Evolutionary conservation across 2,113 vertebrate genomes (phyloP), one percentile per base, ranked within the genome.

Genomic region (Epinephelus lanceolatus): DNA sequence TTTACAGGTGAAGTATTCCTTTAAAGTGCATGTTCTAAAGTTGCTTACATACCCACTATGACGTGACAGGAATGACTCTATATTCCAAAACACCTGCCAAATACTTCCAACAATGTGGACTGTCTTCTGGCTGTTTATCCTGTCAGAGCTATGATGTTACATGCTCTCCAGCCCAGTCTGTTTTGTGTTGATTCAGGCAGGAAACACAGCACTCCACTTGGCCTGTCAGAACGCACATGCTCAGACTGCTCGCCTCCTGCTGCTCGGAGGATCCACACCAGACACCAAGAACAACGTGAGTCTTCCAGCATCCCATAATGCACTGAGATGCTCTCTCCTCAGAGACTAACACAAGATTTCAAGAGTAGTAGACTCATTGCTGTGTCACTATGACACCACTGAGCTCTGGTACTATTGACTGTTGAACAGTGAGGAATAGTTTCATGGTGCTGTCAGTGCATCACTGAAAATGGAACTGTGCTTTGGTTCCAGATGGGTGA

Each of bases 201-300:
- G 97, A 87, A 97, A 97, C 95, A 97, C 96, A 9, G 94, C 97
- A 45, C 96, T 99, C 80, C 97, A 99, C 90, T 93, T 99, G 94
- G 96, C 97, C 47, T 97, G 97, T 94, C 97, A 98, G 93, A 99
- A 99, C 18, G 97, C 96, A 89, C 97, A 97, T 66, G 94, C 95
- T 80, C 96, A 97, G 92, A 97, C 96, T 3, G 94, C 96, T 6
- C 96, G 95, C 5, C 81, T 97, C 57, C 92, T 99, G 71, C 93
- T 99, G 84, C 96, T 97, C 47, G 97, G 95, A 56, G 97, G 97
- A 68, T 95, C 96, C 84, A 95, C 92, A 7, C 95, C 97, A 11
- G 96, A 98, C 88, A 93, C 95, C 86, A 97, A 97, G 94, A 99
- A 98, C 84, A 96, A 97, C 1, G 97, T 97, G 93, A 94, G 97